Evolutionary conservation across 2,888 invertebrate genomes (phyloP).

Genomic region (Marasmarcha lunaedactyla): DNA sequence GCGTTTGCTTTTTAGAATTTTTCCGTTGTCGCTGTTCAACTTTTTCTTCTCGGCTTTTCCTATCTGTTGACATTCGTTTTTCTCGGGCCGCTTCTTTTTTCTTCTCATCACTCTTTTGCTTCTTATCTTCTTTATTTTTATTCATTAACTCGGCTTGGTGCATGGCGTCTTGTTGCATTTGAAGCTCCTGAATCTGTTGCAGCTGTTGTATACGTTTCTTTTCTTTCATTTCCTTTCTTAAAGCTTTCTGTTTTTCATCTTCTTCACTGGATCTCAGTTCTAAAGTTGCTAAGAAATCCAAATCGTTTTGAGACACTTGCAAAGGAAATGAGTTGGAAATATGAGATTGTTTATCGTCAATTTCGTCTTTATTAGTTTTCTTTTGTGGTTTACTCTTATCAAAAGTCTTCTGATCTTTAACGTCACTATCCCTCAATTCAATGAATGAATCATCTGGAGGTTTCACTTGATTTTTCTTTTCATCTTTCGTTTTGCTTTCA

Average conservation of each 20-base stretch:
- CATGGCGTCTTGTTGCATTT: slow-evolving; percentile 57
- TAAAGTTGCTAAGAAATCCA: slow-evolving; percentile 70
- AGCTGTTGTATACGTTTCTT: slow-evolving; percentile 64
- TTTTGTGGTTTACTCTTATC: slow-evolving; percentile 36
- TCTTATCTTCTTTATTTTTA: slow-evolving; percentile 56
- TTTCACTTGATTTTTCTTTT: slow-evolving; percentile 68
- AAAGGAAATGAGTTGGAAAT: slow-evolving; percentile 22
- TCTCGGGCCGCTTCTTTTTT: slow-evolving; percentile 56
- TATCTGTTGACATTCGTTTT: slow-evolving; percentile 61
- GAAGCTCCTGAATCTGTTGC: slow-evolving; percentile 59
- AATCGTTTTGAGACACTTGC: slow-evolving; percentile 58
- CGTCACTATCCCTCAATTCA: slow-evolving; percentile 39
- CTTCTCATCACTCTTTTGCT: slow-evolving; percentile 48
- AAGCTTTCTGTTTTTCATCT: slow-evolving; percentile 68
- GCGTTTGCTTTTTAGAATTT: slow-evolving; percentile 42
- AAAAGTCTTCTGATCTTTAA: slow-evolving; percentile 24
- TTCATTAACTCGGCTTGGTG: slow-evolving; percentile 45
- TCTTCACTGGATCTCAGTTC: slow-evolving; percentile 72
- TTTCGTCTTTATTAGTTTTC: slow-evolving; percentile 34
- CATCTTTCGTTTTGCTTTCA: slow-evolving; percentile 72
- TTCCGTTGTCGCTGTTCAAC: slow-evolving; percentile 45
- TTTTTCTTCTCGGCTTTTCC: slow-evolving; percentile 64
- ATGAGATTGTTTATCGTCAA: slow-evolving; percentile 25
- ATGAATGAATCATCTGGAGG: slow-evolving; percentile 48
- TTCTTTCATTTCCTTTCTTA: slow-evolving; percentile 68